These are phyloP conservation scores for Willisornis vidua DNA, from an alignment of 2,113 vertebrate genomes.

Conservation along the genomic window DNA sequence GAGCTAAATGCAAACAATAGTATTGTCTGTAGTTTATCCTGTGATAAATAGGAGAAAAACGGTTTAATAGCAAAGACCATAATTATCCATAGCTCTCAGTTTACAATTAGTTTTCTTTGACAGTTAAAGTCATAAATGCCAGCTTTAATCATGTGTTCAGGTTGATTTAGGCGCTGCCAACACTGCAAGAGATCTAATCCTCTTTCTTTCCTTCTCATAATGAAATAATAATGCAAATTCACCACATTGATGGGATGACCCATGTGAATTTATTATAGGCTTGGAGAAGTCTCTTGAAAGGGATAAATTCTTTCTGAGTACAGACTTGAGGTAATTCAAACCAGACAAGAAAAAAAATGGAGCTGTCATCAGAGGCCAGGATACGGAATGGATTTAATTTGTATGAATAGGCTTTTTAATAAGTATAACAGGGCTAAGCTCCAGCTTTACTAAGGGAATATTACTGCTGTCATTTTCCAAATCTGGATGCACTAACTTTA, in stretches of 20 bases:
- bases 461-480: conserved; percentile 73
- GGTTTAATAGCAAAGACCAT: conserved; percentile 72
- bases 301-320: conserved; percentile 80
- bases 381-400: conserved; percentile 80
- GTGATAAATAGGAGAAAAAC: conserved; percentile 74
- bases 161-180: conserved; percentile 75
- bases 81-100: conserved; percentile 77
- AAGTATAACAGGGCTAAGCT: conserved; percentile 74
- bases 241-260: conserved; percentile 74
- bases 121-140: conserved; percentile 81
- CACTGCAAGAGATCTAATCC: conserved; percentile 77
- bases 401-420: conserved; percentile 82
- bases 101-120: conserved; percentile 81
- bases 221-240: conserved; percentile 85
- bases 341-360: conserved; percentile 75
- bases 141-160: conserved; percentile 79
- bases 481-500: conserved; percentile 72
- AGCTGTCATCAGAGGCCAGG: conserved; percentile 76
- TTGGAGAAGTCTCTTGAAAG: conserved; percentile 79
- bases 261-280: conserved; percentile 79
- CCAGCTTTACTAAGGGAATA: conserved; percentile 66
- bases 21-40: conserved; percentile 69
- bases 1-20: conserved; percentile 68
- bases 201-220: conserved; percentile 78
- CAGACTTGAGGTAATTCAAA: conserved; percentile 78